Percentiles rank a stretch among this genome's conserved stretches.
Conservation (phyloP, 2,113 vertebrate species). For the Microtus richardsoni region DNA sequence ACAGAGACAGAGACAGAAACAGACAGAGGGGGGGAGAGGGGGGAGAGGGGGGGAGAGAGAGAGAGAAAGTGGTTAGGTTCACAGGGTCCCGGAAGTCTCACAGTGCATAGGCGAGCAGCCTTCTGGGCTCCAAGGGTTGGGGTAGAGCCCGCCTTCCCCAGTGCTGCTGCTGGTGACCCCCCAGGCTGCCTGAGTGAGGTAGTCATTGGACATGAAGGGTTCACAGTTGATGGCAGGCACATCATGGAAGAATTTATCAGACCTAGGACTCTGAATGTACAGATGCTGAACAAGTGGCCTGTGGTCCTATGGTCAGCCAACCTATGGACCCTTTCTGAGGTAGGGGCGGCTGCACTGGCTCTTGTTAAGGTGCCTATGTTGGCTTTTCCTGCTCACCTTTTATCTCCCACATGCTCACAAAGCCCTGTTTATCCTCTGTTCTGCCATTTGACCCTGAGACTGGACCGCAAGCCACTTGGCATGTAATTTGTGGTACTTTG, state of each 20-base stretch:
- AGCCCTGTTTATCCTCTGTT: not conserved
- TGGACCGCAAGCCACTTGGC: not conserved
- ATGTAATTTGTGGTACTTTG: not conserved
- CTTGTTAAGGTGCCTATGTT: not conserved
- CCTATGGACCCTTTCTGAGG: not conserved
- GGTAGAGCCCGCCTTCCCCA: not conserved
- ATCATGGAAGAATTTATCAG: not conserved
- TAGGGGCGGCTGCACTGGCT: not conserved
- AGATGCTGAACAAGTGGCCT: not conserved
- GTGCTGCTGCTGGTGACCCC: not conserved
- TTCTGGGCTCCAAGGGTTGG: not conserved
- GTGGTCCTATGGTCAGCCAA: not conserved
- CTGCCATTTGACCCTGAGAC: not conserved
- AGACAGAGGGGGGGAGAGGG: no score
- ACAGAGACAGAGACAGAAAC: no score
- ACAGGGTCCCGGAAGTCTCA: not conserved
- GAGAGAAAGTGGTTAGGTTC: not conserved
- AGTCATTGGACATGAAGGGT: not conserved
- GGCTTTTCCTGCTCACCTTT: not conserved
- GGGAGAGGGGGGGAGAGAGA: no score
- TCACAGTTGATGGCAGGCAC: not conserved
- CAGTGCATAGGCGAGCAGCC: not conserved
- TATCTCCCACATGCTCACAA: slow-evolving; percentile 13
- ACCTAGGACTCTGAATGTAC: not conserved
- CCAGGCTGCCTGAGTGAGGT: not conserved